phyloP scores from a whole-genome alignment of 2,797 vertebrate genomes.

The Catostomus latipinnis region DNA sequence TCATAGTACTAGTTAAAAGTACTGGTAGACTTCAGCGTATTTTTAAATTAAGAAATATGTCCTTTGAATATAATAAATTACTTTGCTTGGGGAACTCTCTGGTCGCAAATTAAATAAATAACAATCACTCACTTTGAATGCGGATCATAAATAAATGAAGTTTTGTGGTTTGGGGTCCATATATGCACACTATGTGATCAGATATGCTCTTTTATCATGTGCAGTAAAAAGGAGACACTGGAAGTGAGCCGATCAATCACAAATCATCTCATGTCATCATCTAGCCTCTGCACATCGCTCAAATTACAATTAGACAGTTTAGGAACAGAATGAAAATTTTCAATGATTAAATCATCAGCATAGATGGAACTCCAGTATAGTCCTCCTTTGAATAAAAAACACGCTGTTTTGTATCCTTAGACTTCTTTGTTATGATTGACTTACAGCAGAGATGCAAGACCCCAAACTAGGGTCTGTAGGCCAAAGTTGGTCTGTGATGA shows the following conservation, averaged over 20 bases:
- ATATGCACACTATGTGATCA: constrained; percentile 11
- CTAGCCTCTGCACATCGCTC: background rate
- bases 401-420: too few relatives aligned
- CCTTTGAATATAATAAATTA: background rate
- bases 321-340: too few relatives aligned
- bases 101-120: constrained; percentile 10
- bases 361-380: too few relatives aligned
- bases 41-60: constrained; percentile 10
- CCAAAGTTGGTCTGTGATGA: too few relatives aligned
- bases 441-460: too few relatives aligned
- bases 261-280: background rate
- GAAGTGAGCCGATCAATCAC: background rate
- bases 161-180: constrained; percentile 25
- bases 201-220: constrained; percentile 39
- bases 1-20: too few relatives aligned
- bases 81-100: background rate
- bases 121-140: constrained; percentile 25
- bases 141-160: constrained; percentile 32
- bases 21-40: background rate
- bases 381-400: too few relatives aligned
- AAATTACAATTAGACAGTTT: background rate
- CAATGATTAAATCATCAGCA: too few relatives aligned
- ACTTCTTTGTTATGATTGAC: too few relatives aligned
- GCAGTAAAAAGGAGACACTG: background rate
- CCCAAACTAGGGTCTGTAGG: too few relatives aligned